Evolutionary conservation across 1,140 invertebrate genomes (phyloP).

Genomic region (Macrobrachium nipponense): DNA sequence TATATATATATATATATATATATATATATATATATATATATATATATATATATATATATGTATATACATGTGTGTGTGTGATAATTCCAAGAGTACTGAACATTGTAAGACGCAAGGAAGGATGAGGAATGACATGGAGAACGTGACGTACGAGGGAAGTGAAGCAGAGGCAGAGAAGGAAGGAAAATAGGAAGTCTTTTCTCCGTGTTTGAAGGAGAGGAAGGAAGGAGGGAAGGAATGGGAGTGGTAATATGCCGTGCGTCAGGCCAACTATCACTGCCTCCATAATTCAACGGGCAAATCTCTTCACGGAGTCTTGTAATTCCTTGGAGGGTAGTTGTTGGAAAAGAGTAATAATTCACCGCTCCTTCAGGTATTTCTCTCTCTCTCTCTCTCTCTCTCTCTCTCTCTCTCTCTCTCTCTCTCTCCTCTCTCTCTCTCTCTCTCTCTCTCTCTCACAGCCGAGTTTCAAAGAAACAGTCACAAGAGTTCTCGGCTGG

Average conservation of each 20-base stretch:
- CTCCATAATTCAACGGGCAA: too few relatives aligned
- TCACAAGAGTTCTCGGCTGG: too few relatives aligned
- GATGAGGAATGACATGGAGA: not conserved
- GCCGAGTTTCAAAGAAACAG: too few relatives aligned
- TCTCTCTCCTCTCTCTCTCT: too few relatives aligned
- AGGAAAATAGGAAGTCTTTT: not conserved
- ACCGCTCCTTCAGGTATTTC: too few relatives aligned
- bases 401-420: too few relatives aligned
- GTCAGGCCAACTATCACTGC: too few relatives aligned
- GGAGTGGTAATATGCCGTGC: not conserved
- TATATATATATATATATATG: slow-evolving; percentile 3
- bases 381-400: too few relatives aligned
- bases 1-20: slow-evolving; percentile 35
- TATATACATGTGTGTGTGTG: slow-evolving; percentile 2
- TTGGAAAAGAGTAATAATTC: too few relatives aligned
- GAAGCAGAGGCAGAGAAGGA: not conserved
- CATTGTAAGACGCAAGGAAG: not conserved
- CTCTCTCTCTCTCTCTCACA: too few relatives aligned
- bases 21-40: slow-evolving; percentile 33
- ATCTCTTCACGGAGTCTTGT: too few relatives aligned
- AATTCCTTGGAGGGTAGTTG: too few relatives aligned
- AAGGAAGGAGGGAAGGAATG: not conserved
- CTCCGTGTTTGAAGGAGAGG: not conserved
- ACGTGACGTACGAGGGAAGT: not conserved
- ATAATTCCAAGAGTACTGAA: not conserved